A percentile compares a stretch with the other conserved stretches of the same genome.
These are phyloP conservation scores for Gouania willdenowi DNA, from an alignment of 2,797 vertebrate species.

Conservation along the genomic window DNA sequence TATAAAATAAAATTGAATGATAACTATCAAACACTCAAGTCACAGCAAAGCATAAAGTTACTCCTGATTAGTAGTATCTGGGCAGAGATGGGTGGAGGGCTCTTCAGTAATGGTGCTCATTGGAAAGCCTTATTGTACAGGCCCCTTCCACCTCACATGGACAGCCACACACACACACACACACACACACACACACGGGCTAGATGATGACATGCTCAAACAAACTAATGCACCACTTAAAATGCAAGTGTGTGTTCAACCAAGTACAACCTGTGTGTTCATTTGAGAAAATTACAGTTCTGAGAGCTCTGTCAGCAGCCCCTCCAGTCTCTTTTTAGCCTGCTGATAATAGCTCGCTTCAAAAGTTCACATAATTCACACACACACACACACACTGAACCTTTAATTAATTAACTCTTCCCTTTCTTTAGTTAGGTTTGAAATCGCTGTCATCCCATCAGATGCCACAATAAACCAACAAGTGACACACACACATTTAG, in stretches of 20 bases:
- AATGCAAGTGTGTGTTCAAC: constrained; percentile 3
- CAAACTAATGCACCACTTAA: neutral
- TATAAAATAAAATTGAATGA: neutral
- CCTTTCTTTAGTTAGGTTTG: constrained; percentile 33
- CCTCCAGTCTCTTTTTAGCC: constrained; percentile 54
- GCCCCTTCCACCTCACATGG: constrained; percentile 26
- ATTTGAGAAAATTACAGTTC: constrained; percentile 66
- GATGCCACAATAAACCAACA: constrained; percentile 16
- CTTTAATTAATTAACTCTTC: constrained; percentile 59
- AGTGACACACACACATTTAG: constrained; percentile 32
- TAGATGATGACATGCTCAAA: constrained; percentile 3
- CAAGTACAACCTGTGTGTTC: constrained; percentile 14
- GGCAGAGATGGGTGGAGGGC: constrained; percentile 37
- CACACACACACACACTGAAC: constrained; percentile 14
- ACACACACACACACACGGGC: constrained; percentile 5
- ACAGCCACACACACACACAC: constrained; percentile 10
- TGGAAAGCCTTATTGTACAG: constrained; percentile 39
- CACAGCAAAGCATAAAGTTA: neutral
- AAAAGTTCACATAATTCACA: constrained; percentile 17
- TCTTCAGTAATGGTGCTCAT: constrained; percentile 32
- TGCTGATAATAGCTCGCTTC: constrained; percentile 69
- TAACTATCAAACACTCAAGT: neutral
- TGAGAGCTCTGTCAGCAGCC: constrained; percentile 71
- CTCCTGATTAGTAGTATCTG: constrained; percentile 14
- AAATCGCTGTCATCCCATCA: constrained; percentile 26